phyloP scores from a whole-genome alignment of 2,113 vertebrate genomes.

The Diphyllodes magnificus region DNA sequence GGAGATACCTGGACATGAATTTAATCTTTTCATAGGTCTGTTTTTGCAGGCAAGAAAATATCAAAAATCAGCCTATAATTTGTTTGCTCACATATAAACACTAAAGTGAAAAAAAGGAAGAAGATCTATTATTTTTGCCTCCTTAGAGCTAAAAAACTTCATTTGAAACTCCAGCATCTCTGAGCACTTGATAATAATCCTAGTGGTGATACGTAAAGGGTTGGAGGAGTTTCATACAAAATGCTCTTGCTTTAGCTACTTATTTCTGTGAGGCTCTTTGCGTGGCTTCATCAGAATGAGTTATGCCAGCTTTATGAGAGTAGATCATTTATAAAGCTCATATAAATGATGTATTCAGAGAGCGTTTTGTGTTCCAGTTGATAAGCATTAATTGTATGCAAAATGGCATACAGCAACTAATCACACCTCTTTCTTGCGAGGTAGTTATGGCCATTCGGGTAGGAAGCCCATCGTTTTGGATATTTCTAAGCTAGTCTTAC shows the following conservation, averaged over 20 bases:
- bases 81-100: background rate
- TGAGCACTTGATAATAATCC: background rate
- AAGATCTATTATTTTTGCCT: background rate
- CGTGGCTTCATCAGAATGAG: background rate
- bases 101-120: background rate
- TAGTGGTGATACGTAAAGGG: background rate
- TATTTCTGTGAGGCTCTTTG: background rate
- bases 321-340: conserved; percentile 40
- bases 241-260: background rate
- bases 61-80: background rate
- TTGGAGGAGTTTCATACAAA: background rate
- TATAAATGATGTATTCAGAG: conserved; percentile 36
- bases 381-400: conserved; percentile 56
- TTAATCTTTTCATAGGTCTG: background rate
- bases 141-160: background rate
- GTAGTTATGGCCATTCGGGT: background rate
- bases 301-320: background rate
- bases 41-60: background rate
- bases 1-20: background rate
- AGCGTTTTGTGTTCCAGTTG: conserved; percentile 1
- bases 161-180: background rate
- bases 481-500: conserved; percentile 3
- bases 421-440: conserved; percentile 1
- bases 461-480: background rate
- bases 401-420: conserved; percentile 7